Evolutionary conservation across 2,113 vertebrate species (phyloP).

Genomic region (Paramormyrops kingsleyae): DNA sequence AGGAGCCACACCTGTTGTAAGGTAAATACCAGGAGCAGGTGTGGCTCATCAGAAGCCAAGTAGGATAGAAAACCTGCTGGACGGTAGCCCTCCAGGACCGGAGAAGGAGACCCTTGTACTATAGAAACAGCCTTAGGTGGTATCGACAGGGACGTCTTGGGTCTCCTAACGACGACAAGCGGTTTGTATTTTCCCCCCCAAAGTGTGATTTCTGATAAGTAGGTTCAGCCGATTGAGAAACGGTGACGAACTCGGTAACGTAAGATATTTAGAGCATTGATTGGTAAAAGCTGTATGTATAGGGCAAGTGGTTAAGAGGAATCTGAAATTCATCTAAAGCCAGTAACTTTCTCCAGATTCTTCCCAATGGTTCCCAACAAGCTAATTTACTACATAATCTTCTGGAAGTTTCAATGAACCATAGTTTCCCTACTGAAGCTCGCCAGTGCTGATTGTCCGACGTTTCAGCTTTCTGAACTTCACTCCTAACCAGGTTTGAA

Average conservation of each 20-base stretch:
- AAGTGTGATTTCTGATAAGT: too few relatives aligned
- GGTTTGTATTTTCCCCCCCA: not conserved
- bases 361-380: not conserved
- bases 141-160: not conserved
- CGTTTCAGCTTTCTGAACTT: not conserved
- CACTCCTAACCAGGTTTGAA: conserved; percentile 12
- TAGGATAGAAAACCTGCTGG: too few relatives aligned
- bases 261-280: too few relatives aligned
- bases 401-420: not conserved
- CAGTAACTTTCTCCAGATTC: not conserved
- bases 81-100: too few relatives aligned
- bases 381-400: not conserved
- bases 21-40: too few relatives aligned
- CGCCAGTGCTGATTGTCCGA: not conserved
- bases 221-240: too few relatives aligned
- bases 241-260: too few relatives aligned
- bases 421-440: not conserved
- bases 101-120: too few relatives aligned
- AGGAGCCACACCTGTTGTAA: too few relatives aligned
- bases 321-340: not conserved
- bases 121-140: not conserved
- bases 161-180: not conserved
- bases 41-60: too few relatives aligned
- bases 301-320: not conserved
- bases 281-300: not conserved